phyloP scores from a whole-genome alignment of 2,797 vertebrate genomes.

The Tinamus major region DNA sequence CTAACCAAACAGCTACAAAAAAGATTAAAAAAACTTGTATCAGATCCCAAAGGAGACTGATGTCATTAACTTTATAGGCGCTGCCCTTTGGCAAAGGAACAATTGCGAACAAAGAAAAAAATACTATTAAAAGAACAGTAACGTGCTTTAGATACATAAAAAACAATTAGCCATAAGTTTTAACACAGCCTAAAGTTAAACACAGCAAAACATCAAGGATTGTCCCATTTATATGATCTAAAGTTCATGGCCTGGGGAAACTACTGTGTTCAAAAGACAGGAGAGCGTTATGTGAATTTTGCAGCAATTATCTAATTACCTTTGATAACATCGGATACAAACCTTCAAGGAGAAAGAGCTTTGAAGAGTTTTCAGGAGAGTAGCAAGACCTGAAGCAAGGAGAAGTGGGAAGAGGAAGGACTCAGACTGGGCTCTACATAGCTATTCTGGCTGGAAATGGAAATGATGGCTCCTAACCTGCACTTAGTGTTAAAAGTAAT shows the following conservation, averaged over 20 bases:
- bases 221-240: neutral
- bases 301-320: constrained; percentile 46
- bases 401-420: neutral
- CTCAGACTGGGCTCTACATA: neutral
- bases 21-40: neutral
- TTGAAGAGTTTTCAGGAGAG: neutral
- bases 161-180: constrained; percentile 25
- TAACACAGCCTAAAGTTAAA: constrained; percentile 35
- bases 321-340: constrained; percentile 32
- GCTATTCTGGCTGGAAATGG: neutral
- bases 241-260: constrained; percentile 36
- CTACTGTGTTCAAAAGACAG: neutral
- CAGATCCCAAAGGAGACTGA: neutral
- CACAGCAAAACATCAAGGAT: neutral
- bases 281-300: neutral
- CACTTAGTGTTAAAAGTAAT: neutral
- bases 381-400: neutral
- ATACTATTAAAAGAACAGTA: constrained; percentile 42
- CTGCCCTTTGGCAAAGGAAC: neutral
- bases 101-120: constrained; percentile 1
- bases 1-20: constrained; percentile 18
- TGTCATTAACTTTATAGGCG: neutral
- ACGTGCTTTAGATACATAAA: constrained; percentile 11
- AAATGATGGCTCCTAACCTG: neutral
- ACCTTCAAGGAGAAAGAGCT: neutral